Percentiles rank a stretch among this genome's conserved stretches.
Conservation (phyloP, 2,888 invertebrate species). For the Chaetogeoica ovagalla region DNA sequence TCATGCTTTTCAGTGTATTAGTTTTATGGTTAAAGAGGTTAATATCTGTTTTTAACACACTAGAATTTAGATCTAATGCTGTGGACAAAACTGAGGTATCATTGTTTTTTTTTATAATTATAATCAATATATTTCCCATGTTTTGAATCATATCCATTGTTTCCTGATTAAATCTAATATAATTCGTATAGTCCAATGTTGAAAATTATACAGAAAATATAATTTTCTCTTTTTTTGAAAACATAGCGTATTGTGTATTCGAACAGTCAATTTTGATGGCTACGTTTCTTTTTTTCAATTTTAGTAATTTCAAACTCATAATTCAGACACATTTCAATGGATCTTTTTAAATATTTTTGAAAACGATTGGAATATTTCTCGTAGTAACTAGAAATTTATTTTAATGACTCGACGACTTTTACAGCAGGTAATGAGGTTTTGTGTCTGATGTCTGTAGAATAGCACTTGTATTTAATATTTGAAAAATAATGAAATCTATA, state of each 20-base stretch:
- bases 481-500: not conserved
- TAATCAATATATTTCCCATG: not conserved
- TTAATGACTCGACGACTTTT: not conserved
- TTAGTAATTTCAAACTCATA: not conserved
- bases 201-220: not conserved
- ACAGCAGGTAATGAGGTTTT: not conserved
- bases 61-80: not conserved
- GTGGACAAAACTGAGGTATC: not conserved
- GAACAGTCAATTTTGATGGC: constrained; percentile 8
- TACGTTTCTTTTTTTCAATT: constrained; percentile 7
- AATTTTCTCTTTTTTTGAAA: not conserved
- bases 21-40: not conserved
- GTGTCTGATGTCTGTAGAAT: not conserved
- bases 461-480: not conserved
- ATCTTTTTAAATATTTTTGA: constrained; percentile 7
- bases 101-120: not conserved
- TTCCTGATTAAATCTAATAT: not conserved
- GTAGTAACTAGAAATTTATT: not conserved
- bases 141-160: not conserved
- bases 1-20: too few relatives aligned
- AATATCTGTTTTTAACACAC: not conserved
- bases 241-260: not conserved
- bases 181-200: not conserved
- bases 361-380: not conserved
- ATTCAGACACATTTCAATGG: not conserved